Percentiles rank a stretch among this genome's conserved stretches.
Conservation (phyloP, 2,113 vertebrate genomes). For the Crotalus tigris region DNA sequence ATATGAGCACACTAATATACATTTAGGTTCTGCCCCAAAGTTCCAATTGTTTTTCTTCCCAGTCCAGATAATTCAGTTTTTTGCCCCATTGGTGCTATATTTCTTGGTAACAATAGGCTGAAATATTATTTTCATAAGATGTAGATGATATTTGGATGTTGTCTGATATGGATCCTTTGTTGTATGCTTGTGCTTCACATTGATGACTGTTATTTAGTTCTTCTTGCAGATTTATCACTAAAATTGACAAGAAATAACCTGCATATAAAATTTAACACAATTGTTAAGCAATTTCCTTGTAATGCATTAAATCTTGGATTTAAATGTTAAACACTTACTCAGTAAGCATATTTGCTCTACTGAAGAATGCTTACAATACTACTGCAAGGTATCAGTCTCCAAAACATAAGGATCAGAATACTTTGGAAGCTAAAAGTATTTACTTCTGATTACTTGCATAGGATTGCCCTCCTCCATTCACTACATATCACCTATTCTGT, state of each 20-base stretch:
- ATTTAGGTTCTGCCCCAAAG: neutral
- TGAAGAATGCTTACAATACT: conserved; percentile 35
- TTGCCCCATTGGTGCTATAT: neutral
- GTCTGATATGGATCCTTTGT: neutral
- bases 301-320: conserved; percentile 48
- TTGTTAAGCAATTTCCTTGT: conserved; percentile 49
- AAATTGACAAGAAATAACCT: conserved; percentile 43
- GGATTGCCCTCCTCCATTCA: neutral
- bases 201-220: conserved; percentile 30
- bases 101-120: neutral
- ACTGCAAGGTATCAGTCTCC: conserved; percentile 20
- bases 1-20: neutral
- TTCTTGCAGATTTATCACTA: conserved; percentile 48
- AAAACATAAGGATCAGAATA: neutral
- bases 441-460: neutral
- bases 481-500: no score
- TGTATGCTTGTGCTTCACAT: conserved; percentile 7
- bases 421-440: conserved; percentile 1
- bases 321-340: conserved; percentile 50
- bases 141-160: neutral
- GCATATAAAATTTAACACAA: conserved; percentile 41
- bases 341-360: conserved; percentile 42
- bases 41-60: neutral
- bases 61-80: neutral
- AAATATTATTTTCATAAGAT: neutral